Evolutionary conservation across 2,113 vertebrate genomes (phyloP), one percentile per base, ranked within the genome.

Genomic region (Vireo altiloquus): DNA sequence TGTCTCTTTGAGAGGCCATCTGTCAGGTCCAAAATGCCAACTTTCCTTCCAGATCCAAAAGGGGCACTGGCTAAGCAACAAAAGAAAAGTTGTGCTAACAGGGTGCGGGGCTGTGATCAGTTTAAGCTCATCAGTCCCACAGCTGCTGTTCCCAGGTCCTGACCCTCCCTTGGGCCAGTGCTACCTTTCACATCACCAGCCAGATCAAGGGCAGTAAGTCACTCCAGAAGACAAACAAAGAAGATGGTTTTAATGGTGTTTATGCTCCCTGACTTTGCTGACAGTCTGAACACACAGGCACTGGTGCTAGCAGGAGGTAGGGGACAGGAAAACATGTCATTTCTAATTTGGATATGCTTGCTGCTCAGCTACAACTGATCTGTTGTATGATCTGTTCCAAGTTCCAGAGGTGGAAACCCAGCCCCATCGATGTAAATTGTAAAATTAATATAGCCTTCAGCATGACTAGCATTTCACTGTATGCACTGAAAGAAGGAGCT

Each of bases 1-100:
- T 2, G 0, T 54, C 63, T 79, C 82, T 97, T 82, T 91, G 87
- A 95, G 90, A 95, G 27, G 47, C 95, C 96, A 96, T 92, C 95
- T 95, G 93, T 92, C 85, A 70, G 64, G 42, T 59, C 28, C 64
- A 83, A 81, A 93, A 82, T 23, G 82, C 93, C 88, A 96, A 78
- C 88, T 90, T 88, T 91, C 68, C 31, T 68, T 78, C 60, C 47
- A 52, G 64, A 64, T 18, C 71, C 70, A 49, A 80, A 59, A 47
- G 40, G 22, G 63, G 52, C 54, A 88, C 39, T 1, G 1, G 28
- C 28, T 50, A 60, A 71, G 27, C 56, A 46, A 75, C 86, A 82
- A 78, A 90, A 75, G 54, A n/a, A 14, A 71, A 81, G 69, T 42
- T 86, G 71, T 59, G 72, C 64, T 78, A 19, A 70, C 10, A 61